Evolutionary conservation across 2,797 vertebrate species (phyloP), one percentile per base, ranked within the genome.

Genomic region (Mus spretus): DNA sequence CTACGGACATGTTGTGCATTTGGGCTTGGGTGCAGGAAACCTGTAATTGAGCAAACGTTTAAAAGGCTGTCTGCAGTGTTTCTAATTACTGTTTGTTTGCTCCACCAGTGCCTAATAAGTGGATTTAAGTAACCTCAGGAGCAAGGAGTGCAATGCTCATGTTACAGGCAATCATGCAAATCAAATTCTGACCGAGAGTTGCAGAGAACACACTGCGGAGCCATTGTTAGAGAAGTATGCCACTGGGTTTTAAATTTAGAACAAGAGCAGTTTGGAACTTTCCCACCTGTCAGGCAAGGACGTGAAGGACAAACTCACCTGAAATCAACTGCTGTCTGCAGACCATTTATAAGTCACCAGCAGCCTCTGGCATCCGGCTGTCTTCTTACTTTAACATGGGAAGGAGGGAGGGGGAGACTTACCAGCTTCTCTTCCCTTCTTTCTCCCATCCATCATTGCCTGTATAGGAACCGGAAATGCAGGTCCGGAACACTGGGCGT

Each of bases 11-110:
- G 80, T 88, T 92, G 93, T 92, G 72, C 94, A 47, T 93, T 85
- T 65, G 78, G 79, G 95, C 84, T 91, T 84, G 74, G 94, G 40
- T 83, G 22, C 91, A 93, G 89, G 90, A 96, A 96, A 90, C 96
- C 50, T 3, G 12, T 78, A 78, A 97, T 98, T 98, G 98, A 97
- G 74, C 92, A 93, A 57, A 90, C 90, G 72, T 96, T 98, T 92
- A 95, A 98, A 98, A 96, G 75, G 72, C 78, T 81, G 94, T 95
- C 93, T 97, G 95, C 92, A 94, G 31, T 91, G 95, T 97, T 97
- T 92, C 94, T 97, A 95, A 95, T 98, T 97, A 93, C 88, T 92
- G 79, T 96, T 7, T 12, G 70, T 93, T 98, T 97, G 91, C 93
- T 94, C 91, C 91, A 0, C 0, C 90, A 61, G 72, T 95, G 82